A percentile compares a stretch with the other conserved stretches of the same genome.
Evolutionary conservation across 2,888 invertebrate genomes (phyloP).

Genomic region (Apamea monoglypha): DNA sequence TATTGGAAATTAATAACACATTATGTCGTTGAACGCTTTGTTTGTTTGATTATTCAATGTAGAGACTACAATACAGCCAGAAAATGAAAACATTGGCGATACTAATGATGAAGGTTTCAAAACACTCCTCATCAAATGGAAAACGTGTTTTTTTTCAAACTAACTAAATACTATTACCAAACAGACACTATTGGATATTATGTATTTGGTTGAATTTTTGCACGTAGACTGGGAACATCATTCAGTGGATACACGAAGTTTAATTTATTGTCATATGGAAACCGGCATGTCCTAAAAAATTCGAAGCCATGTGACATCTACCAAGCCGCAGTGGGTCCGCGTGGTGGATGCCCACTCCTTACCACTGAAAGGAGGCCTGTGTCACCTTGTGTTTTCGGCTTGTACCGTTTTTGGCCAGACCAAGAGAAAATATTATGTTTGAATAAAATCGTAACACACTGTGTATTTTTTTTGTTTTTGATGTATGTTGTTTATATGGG

Average conservation of each 20-base stretch:
- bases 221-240: not conserved
- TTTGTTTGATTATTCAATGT: not conserved
- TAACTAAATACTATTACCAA: not conserved
- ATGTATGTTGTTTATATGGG: not conserved
- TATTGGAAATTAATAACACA: slow-evolving; percentile 15
- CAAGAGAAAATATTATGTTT: not conserved
- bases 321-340: no score
- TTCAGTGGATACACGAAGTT: not conserved
- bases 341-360: no score
- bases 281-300: no score
- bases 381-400: not conserved
- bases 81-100: not conserved
- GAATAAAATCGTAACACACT: not conserved
- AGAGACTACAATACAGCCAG: not conserved
- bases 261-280: not conserved
- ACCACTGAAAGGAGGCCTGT: no score
- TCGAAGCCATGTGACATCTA: no score
- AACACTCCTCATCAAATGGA: not conserved
- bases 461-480: not conserved
- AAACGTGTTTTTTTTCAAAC: not conserved
- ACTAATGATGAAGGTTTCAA: not conserved
- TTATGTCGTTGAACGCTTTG: not conserved
- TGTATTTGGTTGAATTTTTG: not conserved
- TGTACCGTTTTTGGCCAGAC: not conserved
- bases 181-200: not conserved